Conservation (phyloP, 35 echinoderm and acorn worm genomes). For the Ptychodera flava region DNA sequence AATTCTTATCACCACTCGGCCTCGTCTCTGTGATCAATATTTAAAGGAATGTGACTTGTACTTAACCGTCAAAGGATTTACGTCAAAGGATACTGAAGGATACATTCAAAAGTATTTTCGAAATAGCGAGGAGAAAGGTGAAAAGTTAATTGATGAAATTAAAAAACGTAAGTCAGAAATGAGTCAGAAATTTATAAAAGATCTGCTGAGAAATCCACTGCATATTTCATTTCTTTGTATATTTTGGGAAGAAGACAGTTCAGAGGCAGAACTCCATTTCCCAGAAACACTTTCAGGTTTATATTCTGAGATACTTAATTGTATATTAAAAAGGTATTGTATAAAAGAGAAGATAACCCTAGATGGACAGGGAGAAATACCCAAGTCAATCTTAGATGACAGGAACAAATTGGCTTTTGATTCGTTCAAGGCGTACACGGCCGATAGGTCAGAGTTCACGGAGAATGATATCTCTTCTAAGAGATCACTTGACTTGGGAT, state of each 20-base stretch:
- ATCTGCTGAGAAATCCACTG: not conserved
- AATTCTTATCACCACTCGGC: not conserved
- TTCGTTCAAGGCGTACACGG: not conserved
- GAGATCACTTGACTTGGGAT: not conserved
- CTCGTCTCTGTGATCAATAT: not conserved
- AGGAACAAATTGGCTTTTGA: not conserved
- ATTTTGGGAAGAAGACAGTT: not conserved
- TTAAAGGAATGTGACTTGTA: not conserved
- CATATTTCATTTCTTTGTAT: not conserved
- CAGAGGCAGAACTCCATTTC: not conserved
- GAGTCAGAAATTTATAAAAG: not conserved
- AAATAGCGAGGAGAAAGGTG: not conserved
- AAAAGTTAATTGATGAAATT: not conserved
- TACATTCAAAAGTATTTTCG: not conserved
- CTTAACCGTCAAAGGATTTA: not conserved
- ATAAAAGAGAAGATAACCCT: not conserved
- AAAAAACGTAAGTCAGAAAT: not conserved
- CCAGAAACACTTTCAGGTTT: not conserved
- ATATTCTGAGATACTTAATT: not conserved
- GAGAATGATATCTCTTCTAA: not conserved
- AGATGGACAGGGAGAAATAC: not conserved
- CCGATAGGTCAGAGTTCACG: not conserved
- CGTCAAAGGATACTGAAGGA: not conserved
- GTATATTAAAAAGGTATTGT: not conserved
- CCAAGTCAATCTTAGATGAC: not conserved